These are phyloP conservation scores for Trichosurus vulpecula DNA, from an alignment of 2,797 vertebrate genomes.

Conservation along the genomic window DNA sequence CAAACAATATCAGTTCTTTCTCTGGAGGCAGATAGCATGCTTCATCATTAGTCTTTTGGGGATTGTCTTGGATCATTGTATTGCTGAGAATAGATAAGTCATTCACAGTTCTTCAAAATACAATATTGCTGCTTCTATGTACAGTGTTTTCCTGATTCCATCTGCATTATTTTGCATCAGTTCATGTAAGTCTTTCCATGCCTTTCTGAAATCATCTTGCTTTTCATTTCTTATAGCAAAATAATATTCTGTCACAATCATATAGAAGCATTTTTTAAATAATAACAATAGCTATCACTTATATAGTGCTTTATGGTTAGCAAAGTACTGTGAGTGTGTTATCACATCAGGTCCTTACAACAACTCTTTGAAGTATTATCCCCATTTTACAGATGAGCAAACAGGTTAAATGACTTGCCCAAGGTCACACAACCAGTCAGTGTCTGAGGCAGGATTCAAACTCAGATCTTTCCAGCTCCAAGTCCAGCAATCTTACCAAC, in stretches of 20 bases:
- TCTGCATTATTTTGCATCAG: no score
- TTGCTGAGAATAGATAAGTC: background rate
- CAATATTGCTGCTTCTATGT: no score
- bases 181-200: no score
- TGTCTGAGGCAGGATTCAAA: background rate
- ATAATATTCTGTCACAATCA: no score
- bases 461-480: background rate
- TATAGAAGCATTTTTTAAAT: background rate
- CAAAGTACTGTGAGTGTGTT: no score
- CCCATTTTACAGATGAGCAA: background rate
- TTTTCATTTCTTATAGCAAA: no score
- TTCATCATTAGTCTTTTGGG: no score
- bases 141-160: no score
- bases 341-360: background rate
- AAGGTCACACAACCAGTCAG: background rate
- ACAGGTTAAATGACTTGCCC: background rate
- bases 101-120: no score
- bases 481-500: background rate
- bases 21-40: no score
- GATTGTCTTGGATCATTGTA: background rate
- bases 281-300: background rate
- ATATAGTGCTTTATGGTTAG: background rate
- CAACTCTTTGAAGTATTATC: background rate
- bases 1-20: no score
- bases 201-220: no score